Base-by-base conservation (phyloP, 37 sponge, comb jelly and placozoan species). In the Hexactinellida sp. region DNA sequence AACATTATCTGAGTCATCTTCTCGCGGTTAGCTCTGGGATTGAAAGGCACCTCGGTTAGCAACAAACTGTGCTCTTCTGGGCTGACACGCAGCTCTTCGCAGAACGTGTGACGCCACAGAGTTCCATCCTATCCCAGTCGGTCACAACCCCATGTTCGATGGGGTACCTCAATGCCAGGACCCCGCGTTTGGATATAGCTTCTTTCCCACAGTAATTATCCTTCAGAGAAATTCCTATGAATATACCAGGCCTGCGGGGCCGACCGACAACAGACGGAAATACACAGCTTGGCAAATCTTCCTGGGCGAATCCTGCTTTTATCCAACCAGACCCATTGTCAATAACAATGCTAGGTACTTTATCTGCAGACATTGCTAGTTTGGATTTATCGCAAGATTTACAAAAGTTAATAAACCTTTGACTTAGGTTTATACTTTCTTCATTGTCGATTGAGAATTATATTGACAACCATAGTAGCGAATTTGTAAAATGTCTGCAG, bases 1-100 rank as follows among this genome's bases (percentile, higher is more conserved):
- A 90, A 90, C 90, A 90, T 90, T 25, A 90, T 90, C 39, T 90
- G 87, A 32, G 90, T 90, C 82, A 54, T 90, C 82, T 90, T 90
- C 82, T 90, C 90, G 1, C 90, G 51, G 88, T 89, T 88, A 30
- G 90, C 83, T 39, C 82, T 89, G 25, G 90, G 84, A 39, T 88
- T 38, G 37, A 83, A 36, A 24, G 83, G 82, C 24, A 41, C 38
- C 82, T 83, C 87, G 24, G 87, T 86, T 38, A 88, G 36, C 23
- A 86, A 36, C 82, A 83, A 32, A 38, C 71, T 83, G 84, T 89
- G 89, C 54, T 89, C 89, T 55, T 89, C 89, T 36, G 90, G 85
- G 35, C 55, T 10, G 21, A 88, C 86, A 37, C 86, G 88, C 37
- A 88, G 76, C 32, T 87, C 86, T 23, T 87, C 83, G 86, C 86